Percentiles rank a stretch among this genome's conserved stretches.
phyloP scores from a whole-genome alignment of 2,888 invertebrate species.

The Tiliacea citrago region DNA sequence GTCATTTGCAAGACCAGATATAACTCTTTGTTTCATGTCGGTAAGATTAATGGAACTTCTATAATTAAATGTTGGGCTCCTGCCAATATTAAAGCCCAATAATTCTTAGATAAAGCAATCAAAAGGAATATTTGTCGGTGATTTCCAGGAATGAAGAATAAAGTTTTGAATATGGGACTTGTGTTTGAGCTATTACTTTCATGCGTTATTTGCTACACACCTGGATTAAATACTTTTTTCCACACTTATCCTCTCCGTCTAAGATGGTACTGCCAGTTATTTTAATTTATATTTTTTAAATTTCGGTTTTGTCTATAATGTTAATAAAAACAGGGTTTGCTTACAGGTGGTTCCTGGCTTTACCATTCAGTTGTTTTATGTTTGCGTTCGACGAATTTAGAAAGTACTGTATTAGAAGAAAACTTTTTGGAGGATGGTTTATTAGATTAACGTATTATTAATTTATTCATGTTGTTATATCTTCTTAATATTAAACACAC shows the following conservation, averaged over 20 bases:
- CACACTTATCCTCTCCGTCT: slow-evolving; percentile 89
- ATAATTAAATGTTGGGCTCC: slow-evolving; percentile 46
- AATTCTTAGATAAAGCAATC: slow-evolving; percentile 42
- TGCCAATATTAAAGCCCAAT: slow-evolving; percentile 48
- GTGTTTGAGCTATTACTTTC: slow-evolving; percentile 92
- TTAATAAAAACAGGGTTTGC: slow-evolving; percentile 13
- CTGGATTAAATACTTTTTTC: slow-evolving; percentile 91
- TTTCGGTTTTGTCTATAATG: background rate
- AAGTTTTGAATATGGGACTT: slow-evolving; percentile 92
- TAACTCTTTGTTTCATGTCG: slow-evolving; percentile 93
- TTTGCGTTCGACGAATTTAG: slow-evolving; percentile 94
- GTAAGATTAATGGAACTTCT: slow-evolving; percentile 78
- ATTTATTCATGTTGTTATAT: slow-evolving; percentile 22
- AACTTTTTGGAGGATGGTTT: slow-evolving; percentile 82
- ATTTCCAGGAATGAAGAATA: slow-evolving; percentile 93
- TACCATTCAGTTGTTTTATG: slow-evolving; percentile 93
- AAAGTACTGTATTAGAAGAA: slow-evolving; percentile 92
- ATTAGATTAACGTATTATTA: slow-evolving; percentile 83
- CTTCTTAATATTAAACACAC: slow-evolving; percentile 24
- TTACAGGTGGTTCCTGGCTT: slow-evolving; percentile 93
- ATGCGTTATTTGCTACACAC: slow-evolving; percentile 92
- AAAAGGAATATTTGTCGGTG: slow-evolving; percentile 79
- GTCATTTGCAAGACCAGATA: slow-evolving; percentile 94
- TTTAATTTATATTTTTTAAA: background rate
- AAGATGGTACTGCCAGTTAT: slow-evolving; percentile 75